Percentiles rank a stretch among this genome's conserved stretches.
Conservation (phyloP, 2,888 invertebrate species). For the Orthosia gracilis region DNA sequence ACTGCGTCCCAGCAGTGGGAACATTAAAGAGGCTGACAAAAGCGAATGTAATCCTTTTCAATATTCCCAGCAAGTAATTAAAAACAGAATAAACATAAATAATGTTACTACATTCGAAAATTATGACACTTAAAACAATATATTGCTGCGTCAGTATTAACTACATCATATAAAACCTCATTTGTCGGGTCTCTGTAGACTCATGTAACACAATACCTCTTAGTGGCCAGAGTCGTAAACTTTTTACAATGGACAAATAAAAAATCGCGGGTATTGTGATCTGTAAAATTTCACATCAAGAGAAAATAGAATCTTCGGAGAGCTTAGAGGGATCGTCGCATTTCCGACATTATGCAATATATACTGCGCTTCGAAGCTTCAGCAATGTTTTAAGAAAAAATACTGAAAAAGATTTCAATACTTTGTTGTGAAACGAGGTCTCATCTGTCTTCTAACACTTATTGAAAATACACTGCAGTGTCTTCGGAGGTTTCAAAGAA, state of each 20-base stretch:
- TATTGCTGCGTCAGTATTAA: constrained; percentile 50
- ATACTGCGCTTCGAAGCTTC: constrained; percentile 38
- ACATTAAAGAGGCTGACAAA: too few species aligned
- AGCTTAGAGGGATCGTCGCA: constrained; percentile 34
- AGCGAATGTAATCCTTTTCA: too few species aligned
- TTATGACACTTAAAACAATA: constrained; percentile 25
- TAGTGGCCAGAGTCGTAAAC: constrained; percentile 54
- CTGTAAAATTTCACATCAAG: constrained; percentile 56
- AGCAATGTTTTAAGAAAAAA: constrained; percentile 21
- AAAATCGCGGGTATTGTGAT: constrained; percentile 53
- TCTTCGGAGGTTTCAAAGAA: constrained; percentile 22
- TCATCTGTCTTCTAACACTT: constrained; percentile 45
- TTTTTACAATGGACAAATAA: constrained; percentile 64
- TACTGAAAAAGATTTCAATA: constrained; percentile 30
- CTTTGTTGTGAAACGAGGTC: constrained; percentile 29
- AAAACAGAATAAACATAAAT: constrained; percentile 2
- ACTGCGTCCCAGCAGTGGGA: too few species aligned
- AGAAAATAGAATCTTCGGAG: constrained; percentile 54
- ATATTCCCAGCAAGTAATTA: background rate
- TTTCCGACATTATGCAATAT: constrained; percentile 64
- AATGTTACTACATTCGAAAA: constrained; percentile 24
- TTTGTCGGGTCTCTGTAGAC: constrained; percentile 45
- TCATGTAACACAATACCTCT: constrained; percentile 52
- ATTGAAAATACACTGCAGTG: constrained; percentile 34
- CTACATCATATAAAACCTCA: constrained; percentile 58